Percentiles rank a stretch among this genome's conserved stretches.
These are phyloP conservation scores for Clunio marinus DNA, from an alignment of 2,888 invertebrate genomes.

Conservation along the genomic window DNA sequence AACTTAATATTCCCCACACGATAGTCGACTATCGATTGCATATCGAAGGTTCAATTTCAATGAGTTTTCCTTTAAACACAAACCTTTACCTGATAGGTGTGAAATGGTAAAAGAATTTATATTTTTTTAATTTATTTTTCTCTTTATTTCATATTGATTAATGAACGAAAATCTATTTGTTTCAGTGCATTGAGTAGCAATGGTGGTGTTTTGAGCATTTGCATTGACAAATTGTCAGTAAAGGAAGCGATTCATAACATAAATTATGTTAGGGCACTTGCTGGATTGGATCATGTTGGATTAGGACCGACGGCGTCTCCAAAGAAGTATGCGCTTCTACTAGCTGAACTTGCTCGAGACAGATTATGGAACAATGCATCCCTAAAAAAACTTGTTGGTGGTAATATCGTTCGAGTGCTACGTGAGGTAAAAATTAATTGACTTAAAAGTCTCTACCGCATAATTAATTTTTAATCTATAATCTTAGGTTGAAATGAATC, in stretches of 20 bases:
- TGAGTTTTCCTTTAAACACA: conserved; percentile 33
- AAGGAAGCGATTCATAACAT: conserved; percentile 57
- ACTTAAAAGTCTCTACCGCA: background rate
- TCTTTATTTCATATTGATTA: too few species aligned
- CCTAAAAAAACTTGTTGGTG: conserved; percentile 58
- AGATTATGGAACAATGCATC: conserved; percentile 59
- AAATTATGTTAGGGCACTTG: conserved; percentile 61
- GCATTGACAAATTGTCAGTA: conserved; percentile 50
- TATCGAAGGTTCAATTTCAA: conserved; percentile 35
- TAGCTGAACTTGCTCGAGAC: conserved; percentile 59
- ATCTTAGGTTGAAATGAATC: conserved; percentile 43
- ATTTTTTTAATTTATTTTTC: background rate
- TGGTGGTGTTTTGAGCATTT: conserved; percentile 61
- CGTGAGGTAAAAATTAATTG: conserved; percentile 51
- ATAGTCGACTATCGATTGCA: conserved; percentile 19
- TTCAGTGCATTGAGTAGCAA: conserved; percentile 47
- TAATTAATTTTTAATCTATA: background rate
- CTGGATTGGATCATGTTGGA: conserved; percentile 64
- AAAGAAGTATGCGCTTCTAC: conserved; percentile 56
- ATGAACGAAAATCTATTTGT: too few species aligned
- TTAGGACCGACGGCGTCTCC: conserved; percentile 53
- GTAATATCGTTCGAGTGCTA: conserved; percentile 57
- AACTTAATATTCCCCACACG: conserved; percentile 11
- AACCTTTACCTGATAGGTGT: too few species aligned
- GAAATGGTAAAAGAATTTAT: background rate